Evolutionary conservation across 2,113 vertebrate genomes (phyloP), one percentile per base, ranked within the genome.

Genomic region (Paracanthobrama guichenoti): DNA sequence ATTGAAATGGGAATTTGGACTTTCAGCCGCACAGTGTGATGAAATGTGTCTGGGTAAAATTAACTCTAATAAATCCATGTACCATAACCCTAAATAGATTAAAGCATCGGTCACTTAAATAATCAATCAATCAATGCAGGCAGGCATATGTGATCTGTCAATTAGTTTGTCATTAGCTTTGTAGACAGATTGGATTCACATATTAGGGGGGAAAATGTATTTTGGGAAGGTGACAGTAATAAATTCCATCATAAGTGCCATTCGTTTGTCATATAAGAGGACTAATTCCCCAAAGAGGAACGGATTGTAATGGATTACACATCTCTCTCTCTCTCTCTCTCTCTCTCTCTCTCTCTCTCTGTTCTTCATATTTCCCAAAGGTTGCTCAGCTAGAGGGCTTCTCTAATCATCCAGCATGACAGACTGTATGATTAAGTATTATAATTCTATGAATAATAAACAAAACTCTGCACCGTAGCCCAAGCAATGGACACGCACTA

Each of bases 291-390:
- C 42, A 62, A 44, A 82, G 78, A 81, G 67, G 66, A 75, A 59
- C 31, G 81, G 78, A 84, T 77, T 85, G 86, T 76, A 79, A 86
- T 77, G 73, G 74, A 88, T 84, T 86, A 88, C 73, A 84, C 57
- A 83, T 67, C 79, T 80, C 60, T 46, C 39, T 72, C 81, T 76
- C 53, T 81, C 59, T 66, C 62, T 31, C 31, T 31, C 31, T 31
- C 31, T 31, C 31, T 31, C 31, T 31, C 31, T 35, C 35, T 35
- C 77, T 73, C 81, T 76, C 53, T 81, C 59, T 66, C 62, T 9
- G 11, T 79, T 81, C 16, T 31, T 79, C 53, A 46, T 59, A 86
- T 85, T 77, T 60, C 76, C 79, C 72, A 84, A 69, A 81, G 73
- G 85, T 44, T 48, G 59, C 44, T 62, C 73, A 79, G 83, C 62